Evolutionary conservation across 2,113 vertebrate genomes (phyloP).

Genomic region (Engystomops pustulosus): DNA sequence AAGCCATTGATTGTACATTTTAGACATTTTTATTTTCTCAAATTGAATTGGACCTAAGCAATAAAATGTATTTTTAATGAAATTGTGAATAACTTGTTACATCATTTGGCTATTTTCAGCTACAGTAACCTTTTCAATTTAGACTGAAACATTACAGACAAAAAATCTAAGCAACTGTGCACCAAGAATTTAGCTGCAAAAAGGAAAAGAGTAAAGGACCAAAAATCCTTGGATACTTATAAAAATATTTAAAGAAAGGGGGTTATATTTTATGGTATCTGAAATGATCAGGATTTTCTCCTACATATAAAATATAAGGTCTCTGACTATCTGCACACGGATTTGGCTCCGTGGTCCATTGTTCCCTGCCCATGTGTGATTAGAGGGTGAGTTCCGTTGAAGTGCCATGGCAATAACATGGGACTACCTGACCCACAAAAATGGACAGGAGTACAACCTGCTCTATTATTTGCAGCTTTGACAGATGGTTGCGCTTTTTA

Average conservation of each 20-base stretch:
- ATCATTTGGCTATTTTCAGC: slow-evolving; percentile 50
- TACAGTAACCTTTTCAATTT: slow-evolving; percentile 46
- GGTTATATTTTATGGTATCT: background rate
- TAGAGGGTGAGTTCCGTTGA: too few species aligned
- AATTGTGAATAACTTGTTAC: slow-evolving; percentile 30
- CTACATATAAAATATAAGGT: background rate
- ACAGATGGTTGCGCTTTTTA: too few species aligned
- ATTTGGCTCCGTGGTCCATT: too few species aligned
- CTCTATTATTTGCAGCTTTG: too few species aligned
- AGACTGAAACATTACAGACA: slow-evolving; percentile 4
- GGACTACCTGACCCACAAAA: too few species aligned
- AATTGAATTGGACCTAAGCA: slow-evolving; percentile 26
- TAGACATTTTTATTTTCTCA: slow-evolving; percentile 22
- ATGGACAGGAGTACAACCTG: too few species aligned
- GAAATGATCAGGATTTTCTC: background rate
- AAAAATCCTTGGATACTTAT: too few species aligned
- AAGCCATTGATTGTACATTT: slow-evolving; percentile 33
- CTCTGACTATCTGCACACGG: too few species aligned
- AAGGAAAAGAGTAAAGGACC: background rate
- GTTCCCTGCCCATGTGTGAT: too few species aligned
- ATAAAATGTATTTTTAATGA: slow-evolving; percentile 54
- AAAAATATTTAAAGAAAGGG: background rate
- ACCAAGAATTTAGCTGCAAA: background rate
- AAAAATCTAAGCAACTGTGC: background rate
- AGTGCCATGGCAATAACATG: too few species aligned